Percentiles rank a stretch among this genome's conserved stretches.
These are phyloP conservation scores for Bufo gargarizans DNA, from an alignment of 2,113 vertebrate genomes.

Conservation along the genomic window DNA sequence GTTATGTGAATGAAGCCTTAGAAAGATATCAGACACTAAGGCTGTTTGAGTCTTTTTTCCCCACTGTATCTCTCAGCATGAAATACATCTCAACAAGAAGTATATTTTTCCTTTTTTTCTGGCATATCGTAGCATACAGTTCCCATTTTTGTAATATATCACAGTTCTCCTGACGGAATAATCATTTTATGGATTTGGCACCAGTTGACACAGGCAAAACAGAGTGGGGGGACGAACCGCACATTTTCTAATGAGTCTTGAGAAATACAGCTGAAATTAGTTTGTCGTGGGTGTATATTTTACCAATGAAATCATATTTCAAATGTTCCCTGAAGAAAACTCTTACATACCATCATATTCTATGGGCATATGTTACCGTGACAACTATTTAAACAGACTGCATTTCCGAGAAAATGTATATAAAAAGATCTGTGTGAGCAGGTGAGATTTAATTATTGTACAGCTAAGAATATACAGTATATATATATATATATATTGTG, in stretches of 20 bases:
- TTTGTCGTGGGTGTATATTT: slow-evolving; percentile 37
- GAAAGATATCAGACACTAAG: no score
- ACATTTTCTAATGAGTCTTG: slow-evolving; percentile 23
- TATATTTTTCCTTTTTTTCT: neutral
- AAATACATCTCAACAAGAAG: neutral
- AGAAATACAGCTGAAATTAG: slow-evolving; percentile 9
- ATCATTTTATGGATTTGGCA: slow-evolving; percentile 23
- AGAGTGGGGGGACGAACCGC: neutral
- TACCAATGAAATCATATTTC: slow-evolving; percentile 16
- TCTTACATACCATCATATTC: slow-evolving; percentile 30
- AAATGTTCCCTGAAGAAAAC: neutral
- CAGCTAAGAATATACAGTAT: neutral
- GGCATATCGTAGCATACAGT: neutral
- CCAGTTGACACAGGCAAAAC: neutral
- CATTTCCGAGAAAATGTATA: slow-evolving; percentile 28
- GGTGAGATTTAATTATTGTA: slow-evolving; percentile 35
- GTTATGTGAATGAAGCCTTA: no score
- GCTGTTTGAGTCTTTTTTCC: no score
- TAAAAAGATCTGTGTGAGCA: slow-evolving; percentile 32
- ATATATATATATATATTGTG: slow-evolving; percentile 10
- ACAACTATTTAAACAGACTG: slow-evolving; percentile 28
- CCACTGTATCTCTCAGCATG: neutral
- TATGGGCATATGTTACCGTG: slow-evolving; percentile 15
- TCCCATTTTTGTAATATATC: neutral
- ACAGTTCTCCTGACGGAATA: neutral